phyloP scores from a whole-genome alignment of 2,113 vertebrate genomes.

The Fukomys damarensis region DNA sequence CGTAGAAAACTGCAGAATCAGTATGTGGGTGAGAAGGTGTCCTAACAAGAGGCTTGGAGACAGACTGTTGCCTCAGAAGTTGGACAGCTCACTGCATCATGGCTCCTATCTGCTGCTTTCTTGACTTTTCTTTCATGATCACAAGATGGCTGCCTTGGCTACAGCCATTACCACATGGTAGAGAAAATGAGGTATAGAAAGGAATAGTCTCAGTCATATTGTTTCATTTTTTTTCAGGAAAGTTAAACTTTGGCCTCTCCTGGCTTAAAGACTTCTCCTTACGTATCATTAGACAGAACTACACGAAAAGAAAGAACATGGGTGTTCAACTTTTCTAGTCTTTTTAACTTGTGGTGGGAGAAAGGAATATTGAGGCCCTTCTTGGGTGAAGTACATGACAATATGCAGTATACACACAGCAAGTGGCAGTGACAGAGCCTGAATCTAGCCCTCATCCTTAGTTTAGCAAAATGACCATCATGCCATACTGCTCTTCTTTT shows the following conservation, averaged over 20 bases:
- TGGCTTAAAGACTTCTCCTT: not conserved
- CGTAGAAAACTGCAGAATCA: not conserved
- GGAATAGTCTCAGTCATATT: not conserved
- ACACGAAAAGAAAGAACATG: not conserved
- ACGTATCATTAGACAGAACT: not conserved
- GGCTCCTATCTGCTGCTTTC: not conserved
- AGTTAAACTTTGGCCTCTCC: not conserved
- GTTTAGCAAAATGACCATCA: not conserved
- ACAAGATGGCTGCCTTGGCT: constrained; percentile 39
- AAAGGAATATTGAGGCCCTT: not conserved
- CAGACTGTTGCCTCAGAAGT: not conserved
- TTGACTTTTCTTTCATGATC: constrained; percentile 21
- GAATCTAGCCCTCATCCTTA: not conserved
- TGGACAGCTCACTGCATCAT: not conserved
- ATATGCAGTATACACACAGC: not conserved
- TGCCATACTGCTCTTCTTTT: not conserved
- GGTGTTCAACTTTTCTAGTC: not conserved
- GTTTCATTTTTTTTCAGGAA: constrained; percentile 6
- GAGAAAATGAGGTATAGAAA: not conserved
- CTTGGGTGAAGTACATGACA: not conserved
- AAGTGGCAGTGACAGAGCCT: not conserved
- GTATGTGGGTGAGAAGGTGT: not conserved
- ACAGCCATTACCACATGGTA: not conserved
- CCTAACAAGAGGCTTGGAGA: not conserved
- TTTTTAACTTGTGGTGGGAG: not conserved